Percentiles rank a stretch among this genome's conserved stretches.
These are phyloP conservation scores for Propsilocerus akamusi DNA, from an alignment of 1,140 invertebrate genomes.

Conservation along the genomic window DNA sequence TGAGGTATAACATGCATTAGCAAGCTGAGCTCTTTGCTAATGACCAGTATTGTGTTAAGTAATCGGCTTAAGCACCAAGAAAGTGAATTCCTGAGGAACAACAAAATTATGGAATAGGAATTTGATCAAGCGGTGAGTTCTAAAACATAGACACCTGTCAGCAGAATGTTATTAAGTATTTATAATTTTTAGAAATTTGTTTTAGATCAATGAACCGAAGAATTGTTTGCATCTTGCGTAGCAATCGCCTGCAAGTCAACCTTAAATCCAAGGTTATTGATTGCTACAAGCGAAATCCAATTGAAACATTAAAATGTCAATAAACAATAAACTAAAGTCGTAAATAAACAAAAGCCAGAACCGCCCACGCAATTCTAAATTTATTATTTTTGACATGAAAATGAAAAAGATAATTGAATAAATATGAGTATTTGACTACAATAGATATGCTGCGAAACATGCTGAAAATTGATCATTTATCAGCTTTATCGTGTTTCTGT, in stretches of 20 bases:
- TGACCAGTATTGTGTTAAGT: conserved; percentile 29
- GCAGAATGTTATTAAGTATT: not conserved
- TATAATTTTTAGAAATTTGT: no score
- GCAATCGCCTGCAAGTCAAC: conserved; percentile 26
- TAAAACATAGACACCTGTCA: no score
- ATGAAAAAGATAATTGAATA: not conserved
- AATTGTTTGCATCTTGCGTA: conserved; percentile 20
- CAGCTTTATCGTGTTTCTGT: no score
- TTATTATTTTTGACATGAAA: not conserved
- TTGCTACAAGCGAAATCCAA: conserved; percentile 30
- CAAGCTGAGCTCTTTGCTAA: conserved; percentile 18
- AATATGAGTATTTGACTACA: conserved; percentile 1
- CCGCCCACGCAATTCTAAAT: not conserved
- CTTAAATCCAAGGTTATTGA: conserved; percentile 27
- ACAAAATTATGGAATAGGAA: conserved; percentile 26
- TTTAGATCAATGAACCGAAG: conserved; percentile 14
- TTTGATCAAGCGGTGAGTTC: conserved; percentile 24
- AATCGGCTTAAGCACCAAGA: conserved; percentile 26
- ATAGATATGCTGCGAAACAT: no score
- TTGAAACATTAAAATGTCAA: conserved; percentile 31
- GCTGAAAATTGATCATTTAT: no score
- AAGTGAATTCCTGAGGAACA: conserved; percentile 25
- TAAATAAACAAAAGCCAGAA: not conserved
- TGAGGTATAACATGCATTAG: not conserved
- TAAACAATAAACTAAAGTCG: conserved; percentile 17